Evolutionary conservation across 1,140 invertebrate species (phyloP).

Genomic region (Lasaia peninsularis): DNA sequence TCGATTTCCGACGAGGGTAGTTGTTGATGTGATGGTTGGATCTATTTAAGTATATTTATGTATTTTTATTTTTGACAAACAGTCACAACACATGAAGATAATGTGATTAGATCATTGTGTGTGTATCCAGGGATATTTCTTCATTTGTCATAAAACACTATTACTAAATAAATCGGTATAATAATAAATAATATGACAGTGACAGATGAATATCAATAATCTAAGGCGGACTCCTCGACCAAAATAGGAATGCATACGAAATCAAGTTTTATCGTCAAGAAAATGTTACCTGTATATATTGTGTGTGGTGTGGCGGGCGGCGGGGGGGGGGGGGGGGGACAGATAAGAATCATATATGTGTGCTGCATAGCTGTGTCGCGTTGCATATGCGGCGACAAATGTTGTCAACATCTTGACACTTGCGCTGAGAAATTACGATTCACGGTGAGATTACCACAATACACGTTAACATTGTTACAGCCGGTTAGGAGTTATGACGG

Average conservation of each 20-base stretch:
- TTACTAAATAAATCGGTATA: too few relatives aligned
- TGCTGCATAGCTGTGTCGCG: conserved; percentile 60
- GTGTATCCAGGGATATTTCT: too few relatives aligned
- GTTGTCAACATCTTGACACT: conserved; percentile 60
- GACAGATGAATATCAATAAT: not conserved
- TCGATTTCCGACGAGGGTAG: too few relatives aligned
- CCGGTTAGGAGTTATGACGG: conserved; percentile 21
- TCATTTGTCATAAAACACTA: too few relatives aligned
- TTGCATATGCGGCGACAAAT: conserved; percentile 61
- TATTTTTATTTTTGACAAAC: too few relatives aligned
- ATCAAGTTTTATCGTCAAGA: conserved; percentile 52
- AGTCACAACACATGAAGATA: too few relatives aligned
- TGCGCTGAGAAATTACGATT: conserved; percentile 44
- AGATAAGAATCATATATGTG: conserved; percentile 77
- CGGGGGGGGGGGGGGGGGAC: conserved; percentile 37
- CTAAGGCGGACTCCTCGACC: too few relatives aligned
- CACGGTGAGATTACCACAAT: conserved; percentile 35
- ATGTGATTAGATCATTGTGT: too few relatives aligned
- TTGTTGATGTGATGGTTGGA: too few relatives aligned
- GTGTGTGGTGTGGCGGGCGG: conserved; percentile 42
- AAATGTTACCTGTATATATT: conserved; percentile 66
- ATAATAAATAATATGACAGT: too few relatives aligned
- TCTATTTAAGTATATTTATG: too few relatives aligned
- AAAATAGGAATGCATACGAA: too few relatives aligned
- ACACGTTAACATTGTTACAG: conserved; percentile 29